A percentile compares a stretch with the other conserved stretches of the same genome.
phyloP scores from a whole-genome alignment of 2,113 vertebrate species.

The Axis porcinus region DNA sequence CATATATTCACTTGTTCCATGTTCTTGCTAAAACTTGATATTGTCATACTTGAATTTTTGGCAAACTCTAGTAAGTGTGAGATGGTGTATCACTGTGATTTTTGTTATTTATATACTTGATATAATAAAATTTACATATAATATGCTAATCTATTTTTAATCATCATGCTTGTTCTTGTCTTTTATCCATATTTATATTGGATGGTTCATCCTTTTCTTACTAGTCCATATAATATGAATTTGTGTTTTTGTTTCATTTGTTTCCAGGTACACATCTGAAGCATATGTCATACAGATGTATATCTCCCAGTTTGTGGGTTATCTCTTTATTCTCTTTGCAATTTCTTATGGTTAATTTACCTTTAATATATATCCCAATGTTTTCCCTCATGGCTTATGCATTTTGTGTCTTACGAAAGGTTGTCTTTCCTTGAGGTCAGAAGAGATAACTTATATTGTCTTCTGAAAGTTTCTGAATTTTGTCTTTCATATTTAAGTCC shows the following conservation, averaged over 20 bases:
- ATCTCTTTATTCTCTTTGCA: not conserved
- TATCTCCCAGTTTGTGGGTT: not conserved
- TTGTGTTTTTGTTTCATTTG: not conserved
- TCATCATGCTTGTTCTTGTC: not conserved
- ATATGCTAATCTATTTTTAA: not conserved
- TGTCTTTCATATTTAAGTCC: constrained; percentile 24
- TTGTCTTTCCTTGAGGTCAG: not conserved
- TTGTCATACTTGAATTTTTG: constrained; percentile 9
- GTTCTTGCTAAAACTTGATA: not conserved
- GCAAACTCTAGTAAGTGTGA: not conserved
- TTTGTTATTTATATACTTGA: constrained; percentile 20
- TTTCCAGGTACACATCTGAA: not conserved
- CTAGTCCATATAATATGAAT: not conserved
- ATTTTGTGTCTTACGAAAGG: constrained; percentile 29
- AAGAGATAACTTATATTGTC: not conserved
- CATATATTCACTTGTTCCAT: not conserved
- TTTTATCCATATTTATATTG: not conserved
- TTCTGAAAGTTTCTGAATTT: constrained; percentile 17
- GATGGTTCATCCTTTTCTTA: not conserved
- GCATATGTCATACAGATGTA: not conserved
- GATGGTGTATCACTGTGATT: not conserved
- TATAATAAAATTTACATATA: not conserved
- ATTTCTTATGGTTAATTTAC: not conserved
- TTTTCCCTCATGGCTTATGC: not conserved
- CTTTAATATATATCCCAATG: not conserved